Base-by-base conservation (phyloP, 2,113 vertebrate species). In the Xiphophorus hellerii region DNA sequence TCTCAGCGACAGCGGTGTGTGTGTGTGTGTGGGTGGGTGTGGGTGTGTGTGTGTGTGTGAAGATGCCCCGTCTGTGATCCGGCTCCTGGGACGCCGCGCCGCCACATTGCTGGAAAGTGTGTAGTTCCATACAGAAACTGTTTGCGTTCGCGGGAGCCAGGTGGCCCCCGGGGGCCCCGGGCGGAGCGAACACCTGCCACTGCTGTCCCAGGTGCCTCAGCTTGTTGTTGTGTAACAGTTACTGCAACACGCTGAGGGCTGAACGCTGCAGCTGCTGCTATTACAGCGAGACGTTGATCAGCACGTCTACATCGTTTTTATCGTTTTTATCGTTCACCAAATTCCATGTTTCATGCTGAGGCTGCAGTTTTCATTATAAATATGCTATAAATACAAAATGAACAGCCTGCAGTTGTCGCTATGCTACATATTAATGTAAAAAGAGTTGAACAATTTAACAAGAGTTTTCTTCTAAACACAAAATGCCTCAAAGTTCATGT, bases 111-210 rank as follows among this genome's bases (percentile, higher is more conserved):
- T 76, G 81, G 70, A 69, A 74, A 73, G 78, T 78, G 77, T 76
- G 77, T 63, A 7, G 33, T 64, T 70, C 27, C 66, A 68, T 66
- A 69, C 69, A 68, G 71, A 66, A 62, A 66, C 30, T 44, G n/a
- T 63, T 61, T 54, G 74, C 73, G 70, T 83, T 76, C 31, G 61
- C 71, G 64, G 13, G 75, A 39, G 44, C 85, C 88, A 90, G 90
- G 88, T 85, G 90, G 86, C 78, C 89, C 73, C 83, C 17, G 0
- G 84, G 79, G 89, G 71, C 77, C 77, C 48, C 44, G 54, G 79
- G 81, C 83, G 80, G 81, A 78, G 78, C 87, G 78, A 87, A 92
- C 92, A 93, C 91, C 92, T 93, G 91, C 84, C 80, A 4, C 22
- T 33, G 35, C 5, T 67, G 71, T 79, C 89, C 86, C 88, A 22